Percentiles rank a stretch among this genome's conserved stretches.
Conservation (phyloP, 1,140 invertebrate species). For the Coenobita brevimanus region DNA sequence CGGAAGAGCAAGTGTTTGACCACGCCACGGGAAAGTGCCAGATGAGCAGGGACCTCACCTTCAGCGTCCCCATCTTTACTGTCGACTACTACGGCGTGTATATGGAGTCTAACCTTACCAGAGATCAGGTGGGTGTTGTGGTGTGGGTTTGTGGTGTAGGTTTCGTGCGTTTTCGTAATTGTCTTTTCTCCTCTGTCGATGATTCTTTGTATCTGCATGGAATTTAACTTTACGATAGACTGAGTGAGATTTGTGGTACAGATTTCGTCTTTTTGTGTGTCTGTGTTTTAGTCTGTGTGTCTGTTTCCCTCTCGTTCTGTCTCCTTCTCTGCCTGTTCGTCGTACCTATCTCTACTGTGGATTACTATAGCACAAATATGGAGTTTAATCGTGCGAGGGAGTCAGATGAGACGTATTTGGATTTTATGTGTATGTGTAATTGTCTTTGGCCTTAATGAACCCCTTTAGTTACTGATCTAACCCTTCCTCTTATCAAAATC, state of each 20-base stretch:
- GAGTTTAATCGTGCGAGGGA: no score
- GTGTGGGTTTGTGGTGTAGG: neutral
- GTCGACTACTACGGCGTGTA: slow-evolving; percentile 51
- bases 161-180: neutral
- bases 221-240: no score
- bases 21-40: slow-evolving; percentile 45
- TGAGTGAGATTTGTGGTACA: neutral
- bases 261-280: neutral
- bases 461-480: no score
- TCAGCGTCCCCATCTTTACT: slow-evolving; percentile 46
- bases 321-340: neutral
- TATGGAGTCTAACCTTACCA: slow-evolving; percentile 55
- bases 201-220: neutral
- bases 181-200: neutral
- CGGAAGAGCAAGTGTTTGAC: slow-evolving; percentile 40
- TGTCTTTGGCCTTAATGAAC: no score
- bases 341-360: neutral
- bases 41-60: slow-evolving; percentile 30
- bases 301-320: neutral
- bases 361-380: no score
- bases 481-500: no score
- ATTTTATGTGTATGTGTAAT: no score
- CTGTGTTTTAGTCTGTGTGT: neutral
- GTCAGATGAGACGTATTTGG: no score
- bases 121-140: slow-evolving; percentile 20